Conservation (phyloP, 2,888 invertebrate species). For the Crioceris asparagi region DNA sequence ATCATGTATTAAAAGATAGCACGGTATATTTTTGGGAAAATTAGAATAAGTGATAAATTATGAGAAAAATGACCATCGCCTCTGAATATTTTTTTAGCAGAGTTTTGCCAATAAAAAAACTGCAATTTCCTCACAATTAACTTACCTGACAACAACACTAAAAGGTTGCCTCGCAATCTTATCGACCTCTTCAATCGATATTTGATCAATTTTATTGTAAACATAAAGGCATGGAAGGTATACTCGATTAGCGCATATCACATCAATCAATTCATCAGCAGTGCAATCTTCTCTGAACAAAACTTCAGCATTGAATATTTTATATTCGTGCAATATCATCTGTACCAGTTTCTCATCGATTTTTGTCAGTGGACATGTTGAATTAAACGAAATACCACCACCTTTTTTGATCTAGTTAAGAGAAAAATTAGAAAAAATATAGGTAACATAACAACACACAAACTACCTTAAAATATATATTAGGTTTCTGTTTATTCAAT, state of each 20-base stretch:
- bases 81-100: too few relatives aligned
- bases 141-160: conserved; percentile 85
- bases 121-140: too few relatives aligned
- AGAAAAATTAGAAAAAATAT: conserved; percentile 1
- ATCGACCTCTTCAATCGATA: conserved; percentile 97
- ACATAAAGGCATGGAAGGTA: conserved; percentile 97
- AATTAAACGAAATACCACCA: conserved; percentile 93
- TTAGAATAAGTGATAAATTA: too few relatives aligned
- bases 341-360: conserved; percentile 96
- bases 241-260: conserved; percentile 89
- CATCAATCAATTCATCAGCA: conserved; percentile 96
- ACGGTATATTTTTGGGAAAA: too few relatives aligned
- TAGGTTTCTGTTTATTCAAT: conserved; percentile 89
- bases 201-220: conserved; percentile 99
- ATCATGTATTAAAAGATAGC: too few relatives aligned
- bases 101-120: too few relatives aligned
- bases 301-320: conserved; percentile 92
- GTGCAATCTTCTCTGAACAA: conserved; percentile 93
- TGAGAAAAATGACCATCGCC: too few relatives aligned
- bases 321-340: conserved; percentile 96
- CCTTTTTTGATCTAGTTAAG: conserved; percentile 71
- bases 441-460: conserved; percentile 5
- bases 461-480: conserved; percentile 91
- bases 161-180: conserved; percentile 78
- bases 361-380: conserved; percentile 86